Conservation (phyloP, 2,888 invertebrate species). For the Tubulanus polymorphus region DNA sequence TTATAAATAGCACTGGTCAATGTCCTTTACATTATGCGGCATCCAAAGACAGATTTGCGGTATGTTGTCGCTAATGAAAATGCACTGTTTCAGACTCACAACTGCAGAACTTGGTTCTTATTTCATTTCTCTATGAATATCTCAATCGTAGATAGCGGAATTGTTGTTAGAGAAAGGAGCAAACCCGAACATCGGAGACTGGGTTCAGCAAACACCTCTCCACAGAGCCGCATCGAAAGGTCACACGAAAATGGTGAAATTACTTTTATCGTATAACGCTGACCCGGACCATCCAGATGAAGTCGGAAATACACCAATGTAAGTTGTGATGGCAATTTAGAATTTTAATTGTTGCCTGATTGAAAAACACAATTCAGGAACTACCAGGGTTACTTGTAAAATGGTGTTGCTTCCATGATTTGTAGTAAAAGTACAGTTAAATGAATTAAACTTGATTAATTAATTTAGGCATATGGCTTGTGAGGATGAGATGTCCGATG, state of each 20-base stretch:
- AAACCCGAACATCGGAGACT: constrained; percentile 62
- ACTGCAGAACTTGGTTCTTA: too few species aligned
- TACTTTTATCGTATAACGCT: constrained; percentile 62
- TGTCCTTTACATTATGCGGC: constrained; percentile 80
- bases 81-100: too few species aligned
- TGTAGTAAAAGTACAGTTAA: too few species aligned
- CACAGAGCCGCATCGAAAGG: constrained; percentile 79
- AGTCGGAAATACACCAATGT: constrained; percentile 74
- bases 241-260: constrained; percentile 64
- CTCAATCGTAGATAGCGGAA: constrained; percentile 64
- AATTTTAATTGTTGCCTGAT: too few species aligned
- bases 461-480: constrained; percentile 54
- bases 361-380: too few species aligned
- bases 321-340: constrained; percentile 51
- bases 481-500: constrained; percentile 43
- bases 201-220: constrained; percentile 58
- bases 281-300: constrained; percentile 62
- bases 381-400: too few species aligned
- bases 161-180: constrained; percentile 66
- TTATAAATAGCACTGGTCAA: constrained; percentile 70
- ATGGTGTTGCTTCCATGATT: too few species aligned
- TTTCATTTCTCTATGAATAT: too few species aligned
- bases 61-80: too few species aligned
- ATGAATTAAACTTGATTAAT: too few species aligned
- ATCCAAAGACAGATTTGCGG: constrained; percentile 75